Evolutionary conservation across 2,797 vertebrate species (phyloP), one percentile per base, ranked within the genome.

Genomic region (Furcifer pardalis): DNA sequence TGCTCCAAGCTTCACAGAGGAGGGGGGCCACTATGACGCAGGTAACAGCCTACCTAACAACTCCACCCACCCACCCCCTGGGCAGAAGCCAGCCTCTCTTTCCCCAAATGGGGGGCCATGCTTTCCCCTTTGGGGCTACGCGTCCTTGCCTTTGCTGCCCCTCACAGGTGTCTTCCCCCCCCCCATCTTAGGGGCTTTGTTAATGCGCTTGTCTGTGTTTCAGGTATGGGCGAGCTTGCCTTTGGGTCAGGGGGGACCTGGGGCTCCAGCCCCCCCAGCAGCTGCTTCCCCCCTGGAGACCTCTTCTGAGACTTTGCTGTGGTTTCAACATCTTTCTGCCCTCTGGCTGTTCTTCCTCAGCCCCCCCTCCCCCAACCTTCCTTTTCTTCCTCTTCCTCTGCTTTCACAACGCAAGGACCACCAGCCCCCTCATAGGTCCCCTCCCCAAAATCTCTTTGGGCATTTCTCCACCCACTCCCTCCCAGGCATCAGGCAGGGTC

Each of bases 1-100:
- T 87, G 71, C 92, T 90, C 13, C 91, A 94, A 86, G 91, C 96
- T 96, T 96, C 95, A 95, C 93, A 91, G 95, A 96, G 96, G 97
- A 97, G 77, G 94, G 93, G 63, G 95, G 95, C 86, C 94, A 95
- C 75, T 91, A 94, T 93, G 94, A 95, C 85, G 60, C 95, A 35
- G 96, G 96, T 96, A 94, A 96, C 7, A 15, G 21, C 62, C n/a
- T 23, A 56, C 19, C n/a, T n/a, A n/a, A n/a, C n/a, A n/a, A n/a
- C n/a, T n/a, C n/a, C n/a, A n/a, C n/a, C n/a, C n/a, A n/a, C n/a
- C n/a, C n/a, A n/a, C n/a, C n/a, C n/a, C n/a, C n/a, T n/a, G n/a
- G n/a, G n/a, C n/a, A n/a, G n/a, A n/a, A n/a, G n/a, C n/a, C n/a
- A n/a, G n/a, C n/a, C n/a, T n/a, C n/a, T n/a, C n/a, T n/a, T n/a